Evolutionary conservation across 2,113 vertebrate genomes (phyloP), one percentile per base, ranked within the genome.

Genomic region (Climacteris rufus): DNA sequence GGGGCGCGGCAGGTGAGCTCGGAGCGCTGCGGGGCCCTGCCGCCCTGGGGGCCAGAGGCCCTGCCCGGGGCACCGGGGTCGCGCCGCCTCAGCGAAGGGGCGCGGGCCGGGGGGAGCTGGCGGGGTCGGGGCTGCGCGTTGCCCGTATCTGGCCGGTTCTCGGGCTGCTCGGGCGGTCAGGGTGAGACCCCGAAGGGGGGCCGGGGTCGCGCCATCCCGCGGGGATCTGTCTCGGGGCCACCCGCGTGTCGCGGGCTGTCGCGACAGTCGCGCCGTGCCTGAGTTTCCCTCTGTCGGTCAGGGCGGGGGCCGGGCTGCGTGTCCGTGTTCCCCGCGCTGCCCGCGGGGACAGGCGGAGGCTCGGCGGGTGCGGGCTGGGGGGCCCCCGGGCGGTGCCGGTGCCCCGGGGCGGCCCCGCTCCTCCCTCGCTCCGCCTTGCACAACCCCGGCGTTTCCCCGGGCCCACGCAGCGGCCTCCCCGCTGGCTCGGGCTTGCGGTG

Each of bases 1-100:
- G 65, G 65, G 27, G 7, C 5, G 15, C 15, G 3, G 68, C 80
- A 86, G 94, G 94, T 96, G 94, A 94, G 94, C 52, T 33, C 20
- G 37, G 37, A 9, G 69, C 40, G 40, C 40, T 8, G 4, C 11
- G 60, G 35, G 40, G 20, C 6, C 25, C 30, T 15, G 22, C 42
- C 3, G 30, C 30, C 45, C 10, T 33, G 24, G 18, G 75, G 39
- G 83, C 22, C 16, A 28, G 30, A 10, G 45, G 19, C 45, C 33
- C 13, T 50, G 33, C 60, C 10, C 3, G 42, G 21, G 54, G 15
- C 16, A 40, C 7, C 23, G 47, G 45, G n/a, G 61, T 49, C 30
- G 45, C 19, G 52, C 68, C 33, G 30, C 74, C 60, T 6, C 30
- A 9, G 35, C 2, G 24, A 12, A 16, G 45, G 66, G 56, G 10